phyloP scores from a whole-genome alignment of 2,797 vertebrate species.

The Syncerus caffer region DNA sequence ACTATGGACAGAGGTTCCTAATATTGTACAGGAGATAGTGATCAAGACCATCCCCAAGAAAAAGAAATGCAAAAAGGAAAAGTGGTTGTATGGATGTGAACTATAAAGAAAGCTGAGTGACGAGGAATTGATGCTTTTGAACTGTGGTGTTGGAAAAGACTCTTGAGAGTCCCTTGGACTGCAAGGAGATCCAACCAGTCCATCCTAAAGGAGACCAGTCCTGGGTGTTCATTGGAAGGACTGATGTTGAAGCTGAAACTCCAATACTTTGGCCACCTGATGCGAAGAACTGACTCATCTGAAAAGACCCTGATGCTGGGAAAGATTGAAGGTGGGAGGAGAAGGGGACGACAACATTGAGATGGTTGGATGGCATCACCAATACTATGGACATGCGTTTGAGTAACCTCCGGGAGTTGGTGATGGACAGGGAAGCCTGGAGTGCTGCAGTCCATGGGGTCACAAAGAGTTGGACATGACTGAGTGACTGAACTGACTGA shows the following conservation, averaged over 20 bases:
- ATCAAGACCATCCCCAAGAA: not conserved
- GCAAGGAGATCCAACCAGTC: not conserved
- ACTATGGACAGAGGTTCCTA: not conserved
- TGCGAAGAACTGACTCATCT: accelerated
- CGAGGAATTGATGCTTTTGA: not conserved
- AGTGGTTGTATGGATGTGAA: not conserved
- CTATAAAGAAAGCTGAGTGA: not conserved
- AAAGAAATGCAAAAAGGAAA: not conserved
- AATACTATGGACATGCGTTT: not conserved
- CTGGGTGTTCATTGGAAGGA: not conserved
- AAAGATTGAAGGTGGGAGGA: not conserved
- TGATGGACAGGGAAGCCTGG: not conserved
- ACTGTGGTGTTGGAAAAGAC: not conserved
- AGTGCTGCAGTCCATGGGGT: not conserved
- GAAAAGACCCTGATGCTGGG: not conserved
- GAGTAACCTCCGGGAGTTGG: not conserved
- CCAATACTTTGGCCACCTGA: not conserved
- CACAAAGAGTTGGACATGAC: not conserved
- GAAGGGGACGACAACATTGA: not conserved
- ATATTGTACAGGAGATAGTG: not conserved
- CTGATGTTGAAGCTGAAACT: not conserved
- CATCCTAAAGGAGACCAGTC: not conserved
- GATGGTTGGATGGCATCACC: not conserved
- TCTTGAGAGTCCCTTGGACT: not conserved
- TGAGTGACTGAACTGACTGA: not conserved